Base-by-base conservation (phyloP, 2,113 vertebrate genomes). In the Nannospalax galili region DNA sequence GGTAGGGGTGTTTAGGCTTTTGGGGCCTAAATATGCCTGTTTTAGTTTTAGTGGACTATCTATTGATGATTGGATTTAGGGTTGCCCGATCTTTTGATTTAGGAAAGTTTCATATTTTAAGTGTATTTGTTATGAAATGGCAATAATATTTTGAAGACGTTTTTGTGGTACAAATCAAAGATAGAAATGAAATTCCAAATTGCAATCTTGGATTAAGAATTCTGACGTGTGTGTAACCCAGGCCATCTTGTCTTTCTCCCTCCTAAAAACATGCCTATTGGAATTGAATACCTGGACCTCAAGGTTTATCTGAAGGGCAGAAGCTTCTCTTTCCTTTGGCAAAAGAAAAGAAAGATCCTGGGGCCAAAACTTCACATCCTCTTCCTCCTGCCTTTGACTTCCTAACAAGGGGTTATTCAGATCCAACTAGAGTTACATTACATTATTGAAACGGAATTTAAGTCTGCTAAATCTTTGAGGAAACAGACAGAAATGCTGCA, bases 201-300 rank as follows among this genome's bases (percentile, higher is more conserved):
- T 90, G 37, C n/a, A 81, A 67, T 42, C n/a, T 72, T 56, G n/a
- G 7, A 67, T 94, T 52, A 84, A 90, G 32, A 93, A 90, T 88
- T 94, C 14, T n/a, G n/a, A 90, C 4, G 56, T 45, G 42, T 79
- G 26, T 77, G 69, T 90, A 84, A 48, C 7, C 17, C 70, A 52
- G 52, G 0, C 64, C 10, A 11, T 19, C 42, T 75, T 89, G 26
- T 10, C n/a, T 74, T 0, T 17, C 3, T 2, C 0, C 58, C 35
- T 42, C 40, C 30, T 77, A 40, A 42, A 62, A 94, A 58, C 0
- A 16, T 4, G 4, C 5, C 17, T 90, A 19, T n/a, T 88, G 24
- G 24, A 40, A 69, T 7, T 40, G 60, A 72, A 22, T 30, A n/a
- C n/a, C 16, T 40, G 28, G 35, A 40, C 20, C 26, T 87, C 30